Conservation (phyloP, 2,113 vertebrate genomes). For the Paramormyrops kingsleyae region DNA sequence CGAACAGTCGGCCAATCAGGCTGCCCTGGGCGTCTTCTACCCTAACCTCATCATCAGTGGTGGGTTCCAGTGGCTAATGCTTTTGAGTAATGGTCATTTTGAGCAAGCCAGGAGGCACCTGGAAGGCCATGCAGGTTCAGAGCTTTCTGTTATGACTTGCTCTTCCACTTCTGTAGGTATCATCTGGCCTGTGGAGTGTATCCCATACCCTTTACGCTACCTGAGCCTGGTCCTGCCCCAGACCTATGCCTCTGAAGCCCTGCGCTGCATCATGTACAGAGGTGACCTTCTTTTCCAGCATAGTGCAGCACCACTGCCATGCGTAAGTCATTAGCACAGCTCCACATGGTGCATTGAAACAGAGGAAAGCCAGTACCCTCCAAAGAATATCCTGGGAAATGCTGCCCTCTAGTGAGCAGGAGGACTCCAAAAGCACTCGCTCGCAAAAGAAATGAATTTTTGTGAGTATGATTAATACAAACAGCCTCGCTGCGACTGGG, state of each 20-base stretch:
- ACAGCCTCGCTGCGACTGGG: neutral
- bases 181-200: conserved; percentile 71
- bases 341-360: conserved; percentile 26
- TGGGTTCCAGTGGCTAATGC: neutral
- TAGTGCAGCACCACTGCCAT: neutral
- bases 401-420: neutral
- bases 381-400: neutral
- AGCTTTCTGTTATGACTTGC: neutral
- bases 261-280: conserved; percentile 68
- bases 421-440: neutral
- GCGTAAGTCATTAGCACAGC: neutral
- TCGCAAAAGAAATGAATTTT: neutral
- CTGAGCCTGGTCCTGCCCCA: conserved; percentile 63
- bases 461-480: neutral
- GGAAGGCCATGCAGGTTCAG: neutral
- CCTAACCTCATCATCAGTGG: conserved; percentile 45
- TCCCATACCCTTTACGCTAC: conserved; percentile 65
- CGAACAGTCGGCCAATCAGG: conserved; percentile 69
- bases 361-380: neutral
- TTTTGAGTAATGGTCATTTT: neutral
- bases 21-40: conserved; percentile 67
- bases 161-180: conserved; percentile 45
- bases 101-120: neutral
- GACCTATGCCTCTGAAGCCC: conserved; percentile 66
- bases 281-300: conserved; percentile 37